phyloP scores from a whole-genome alignment of 2,113 vertebrate species.

The Onychostoma macrolepis region DNA sequence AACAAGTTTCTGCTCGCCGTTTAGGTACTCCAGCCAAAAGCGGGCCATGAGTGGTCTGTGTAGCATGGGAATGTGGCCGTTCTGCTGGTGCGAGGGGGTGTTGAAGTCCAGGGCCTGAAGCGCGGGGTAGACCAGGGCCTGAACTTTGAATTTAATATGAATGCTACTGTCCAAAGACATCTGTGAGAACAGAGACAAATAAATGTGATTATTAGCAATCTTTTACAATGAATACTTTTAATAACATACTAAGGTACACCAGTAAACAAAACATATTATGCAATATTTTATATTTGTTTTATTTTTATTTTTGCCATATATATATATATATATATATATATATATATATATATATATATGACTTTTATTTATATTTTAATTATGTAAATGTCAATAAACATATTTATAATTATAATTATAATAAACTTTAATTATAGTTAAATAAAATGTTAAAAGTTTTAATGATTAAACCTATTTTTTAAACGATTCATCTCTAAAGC shows the following conservation, averaged over 20 bases:
- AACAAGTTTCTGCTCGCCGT: slow-evolving; percentile 77
- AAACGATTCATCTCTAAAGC: no score
- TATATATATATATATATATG: no score
- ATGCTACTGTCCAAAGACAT: slow-evolving; percentile 75
- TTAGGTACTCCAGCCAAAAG: slow-evolving; percentile 91
- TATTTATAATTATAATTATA: no score
- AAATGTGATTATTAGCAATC: neutral
- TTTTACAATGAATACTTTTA: no score
- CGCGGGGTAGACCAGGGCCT: slow-evolving; percentile 92
- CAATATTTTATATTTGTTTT: neutral
- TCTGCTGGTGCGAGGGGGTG: slow-evolving; percentile 94
- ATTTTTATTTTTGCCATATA: neutral
- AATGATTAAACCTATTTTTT: no score
- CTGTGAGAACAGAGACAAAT: slow-evolving; percentile 68
- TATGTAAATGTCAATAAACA: no score
- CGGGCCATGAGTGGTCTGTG: slow-evolving; percentile 83
- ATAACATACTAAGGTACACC: neutral
- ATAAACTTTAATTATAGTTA: no score
- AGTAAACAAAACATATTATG: neutral
- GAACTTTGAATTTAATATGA: slow-evolving; percentile 79
- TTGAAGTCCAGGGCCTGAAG: slow-evolving; percentile 95
- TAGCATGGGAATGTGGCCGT: slow-evolving; percentile 84
- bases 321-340: no score
- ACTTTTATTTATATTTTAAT: no score
- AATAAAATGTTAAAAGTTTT: no score